Conservation (phyloP, 2,888 invertebrate species). For the Eupeodes luniger region DNA sequence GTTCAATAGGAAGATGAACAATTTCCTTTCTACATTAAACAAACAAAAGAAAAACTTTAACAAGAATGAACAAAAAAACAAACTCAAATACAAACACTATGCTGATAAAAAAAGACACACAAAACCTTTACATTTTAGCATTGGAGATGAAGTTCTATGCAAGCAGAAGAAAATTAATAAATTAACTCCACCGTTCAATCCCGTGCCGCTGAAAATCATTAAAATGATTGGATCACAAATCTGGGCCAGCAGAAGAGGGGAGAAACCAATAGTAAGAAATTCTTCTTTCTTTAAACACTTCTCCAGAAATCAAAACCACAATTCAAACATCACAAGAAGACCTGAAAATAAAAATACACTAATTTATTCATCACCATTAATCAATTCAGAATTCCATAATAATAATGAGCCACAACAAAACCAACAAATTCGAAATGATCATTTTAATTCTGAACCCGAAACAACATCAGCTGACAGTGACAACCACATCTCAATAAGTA, state of each 20-base stretch:
- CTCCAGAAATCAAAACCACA: not conserved
- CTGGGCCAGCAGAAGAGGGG: not conserved
- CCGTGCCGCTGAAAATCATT: not conserved
- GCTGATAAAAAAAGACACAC: no score
- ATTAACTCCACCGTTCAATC: not conserved
- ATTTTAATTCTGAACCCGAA: no score
- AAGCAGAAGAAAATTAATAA: not conserved
- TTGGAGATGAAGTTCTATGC: not conserved
- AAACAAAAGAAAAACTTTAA: not conserved
- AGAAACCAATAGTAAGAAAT: not conserved
- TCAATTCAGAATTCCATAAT: no score
- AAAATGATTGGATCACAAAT: no score
- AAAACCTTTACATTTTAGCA: no score
- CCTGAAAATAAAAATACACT: no score
- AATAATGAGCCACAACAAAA: no score
- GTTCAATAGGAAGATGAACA: slow-evolving; percentile 3
- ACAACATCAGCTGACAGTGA: no score
- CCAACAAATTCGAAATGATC: no score
- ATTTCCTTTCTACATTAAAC: not conserved
- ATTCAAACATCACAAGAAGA: not conserved
- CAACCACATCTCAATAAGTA: no score
- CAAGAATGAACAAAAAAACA: not conserved
- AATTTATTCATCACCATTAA: no score
- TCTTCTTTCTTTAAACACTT: not conserved
- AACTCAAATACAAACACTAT: not conserved